These are phyloP conservation scores for Endomychus coccineus DNA, from an alignment of 2,888 invertebrate species.

Conservation along the genomic window DNA sequence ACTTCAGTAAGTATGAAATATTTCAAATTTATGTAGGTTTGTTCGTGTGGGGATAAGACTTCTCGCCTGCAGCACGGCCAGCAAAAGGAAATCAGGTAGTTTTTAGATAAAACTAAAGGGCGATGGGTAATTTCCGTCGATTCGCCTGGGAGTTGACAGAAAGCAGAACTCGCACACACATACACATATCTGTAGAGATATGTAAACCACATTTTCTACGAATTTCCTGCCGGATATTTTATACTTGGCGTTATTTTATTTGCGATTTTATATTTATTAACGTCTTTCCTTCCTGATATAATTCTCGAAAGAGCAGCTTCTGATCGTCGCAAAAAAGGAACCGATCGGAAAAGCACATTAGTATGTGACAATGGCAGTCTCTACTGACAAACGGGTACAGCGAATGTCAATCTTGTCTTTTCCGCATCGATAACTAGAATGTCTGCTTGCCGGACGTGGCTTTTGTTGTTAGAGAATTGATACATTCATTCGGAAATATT, in stretches of 20 bases:
- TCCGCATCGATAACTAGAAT: slow-evolving; percentile 41
- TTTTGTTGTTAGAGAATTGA: too few relatives aligned
- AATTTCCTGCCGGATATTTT: slow-evolving; percentile 35
- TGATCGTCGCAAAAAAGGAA: neutral
- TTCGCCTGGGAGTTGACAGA: slow-evolving; percentile 1
- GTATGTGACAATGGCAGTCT: slow-evolving; percentile 34
- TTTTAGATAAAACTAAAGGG: slow-evolving; percentile 1
- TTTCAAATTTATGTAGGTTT: too few relatives aligned
- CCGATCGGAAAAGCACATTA: neutral
- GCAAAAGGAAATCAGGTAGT: slow-evolving; percentile 1
- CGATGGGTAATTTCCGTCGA: neutral
- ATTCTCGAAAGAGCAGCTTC: neutral
- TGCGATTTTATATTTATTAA: slow-evolving; percentile 24
- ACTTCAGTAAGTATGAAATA: too few relatives aligned
- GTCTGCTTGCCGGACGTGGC: too few relatives aligned
- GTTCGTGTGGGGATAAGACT: too few relatives aligned
- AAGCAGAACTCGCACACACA: too few relatives aligned
- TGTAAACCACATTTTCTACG: slow-evolving; percentile 20
- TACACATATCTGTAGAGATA: neutral
- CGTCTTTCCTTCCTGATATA: slow-evolving; percentile 27
- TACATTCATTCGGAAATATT: too few relatives aligned
- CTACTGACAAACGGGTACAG: slow-evolving; percentile 34
- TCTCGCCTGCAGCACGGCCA: slow-evolving; percentile 1
- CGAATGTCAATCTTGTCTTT: slow-evolving; percentile 41
- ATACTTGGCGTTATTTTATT: slow-evolving; percentile 21